Conservation (phyloP, 2,113 vertebrate genomes). For the Indicator indicator region DNA sequence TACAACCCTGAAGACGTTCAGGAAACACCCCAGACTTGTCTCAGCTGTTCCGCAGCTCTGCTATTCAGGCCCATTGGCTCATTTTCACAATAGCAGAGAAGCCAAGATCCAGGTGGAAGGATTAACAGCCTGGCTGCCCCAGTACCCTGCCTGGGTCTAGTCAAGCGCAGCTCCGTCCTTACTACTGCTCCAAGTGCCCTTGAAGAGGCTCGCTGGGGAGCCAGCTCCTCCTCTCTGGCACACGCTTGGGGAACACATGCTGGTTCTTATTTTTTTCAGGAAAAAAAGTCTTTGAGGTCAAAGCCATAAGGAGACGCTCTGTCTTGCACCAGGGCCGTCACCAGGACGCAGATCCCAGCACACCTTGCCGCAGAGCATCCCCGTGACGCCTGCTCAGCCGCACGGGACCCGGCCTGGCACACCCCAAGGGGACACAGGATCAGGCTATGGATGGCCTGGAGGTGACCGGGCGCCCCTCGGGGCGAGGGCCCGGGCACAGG, state of each 20-base stretch:
- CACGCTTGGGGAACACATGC: fast-evolving
- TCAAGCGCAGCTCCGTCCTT: not conserved
- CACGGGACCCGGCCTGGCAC: not conserved
- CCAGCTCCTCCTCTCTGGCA: not conserved
- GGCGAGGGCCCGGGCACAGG: no score
- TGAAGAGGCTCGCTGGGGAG: not conserved
- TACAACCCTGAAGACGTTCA: not conserved
- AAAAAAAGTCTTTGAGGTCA: not conserved
- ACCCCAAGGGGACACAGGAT: not conserved
- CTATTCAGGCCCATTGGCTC: not conserved
- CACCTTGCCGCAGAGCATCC: no score
- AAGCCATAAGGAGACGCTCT: not conserved
- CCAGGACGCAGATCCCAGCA: not conserved
- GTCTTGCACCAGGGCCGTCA: not conserved
- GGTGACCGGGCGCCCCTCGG: not conserved
- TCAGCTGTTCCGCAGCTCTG: not conserved
- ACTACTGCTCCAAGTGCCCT: fast-evolving
- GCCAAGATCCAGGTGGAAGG: not conserved
- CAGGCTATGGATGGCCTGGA: not conserved
- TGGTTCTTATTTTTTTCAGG: not conserved
- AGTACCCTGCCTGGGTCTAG: fast-evolving
- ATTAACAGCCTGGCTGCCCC: not conserved
- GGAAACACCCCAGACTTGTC: not conserved
- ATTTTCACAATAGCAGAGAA: not conserved
- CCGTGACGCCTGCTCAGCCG: not conserved